A percentile compares a stretch with the other conserved stretches of the same genome.
phyloP scores from a whole-genome alignment of 2,113 vertebrate genomes.

The Centropristis striata region DNA sequence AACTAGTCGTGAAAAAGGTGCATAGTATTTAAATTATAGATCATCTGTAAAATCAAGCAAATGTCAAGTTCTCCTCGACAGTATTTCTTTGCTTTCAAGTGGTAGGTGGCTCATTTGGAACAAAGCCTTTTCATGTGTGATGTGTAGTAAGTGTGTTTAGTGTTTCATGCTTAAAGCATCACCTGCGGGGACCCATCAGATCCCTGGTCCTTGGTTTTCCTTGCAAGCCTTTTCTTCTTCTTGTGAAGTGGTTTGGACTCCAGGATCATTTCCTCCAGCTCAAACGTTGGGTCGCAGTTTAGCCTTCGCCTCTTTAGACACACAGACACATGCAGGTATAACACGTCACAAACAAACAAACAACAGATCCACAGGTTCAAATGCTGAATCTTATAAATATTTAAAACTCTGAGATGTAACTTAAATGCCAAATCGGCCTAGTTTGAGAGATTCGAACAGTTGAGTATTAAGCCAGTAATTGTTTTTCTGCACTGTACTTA shows the following conservation, averaged over 20 bases:
- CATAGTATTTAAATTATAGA: not conserved
- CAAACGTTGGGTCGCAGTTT: constrained; percentile 97
- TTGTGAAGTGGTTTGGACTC: constrained; percentile 98
- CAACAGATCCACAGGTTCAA: not conserved
- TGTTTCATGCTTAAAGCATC: constrained; percentile 13
- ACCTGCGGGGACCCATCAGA: constrained; percentile 91
- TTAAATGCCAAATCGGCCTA: too few species aligned
- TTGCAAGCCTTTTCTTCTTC: constrained; percentile 96
- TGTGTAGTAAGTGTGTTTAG: not conserved
- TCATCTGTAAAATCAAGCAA: not conserved
- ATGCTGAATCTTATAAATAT: not conserved
- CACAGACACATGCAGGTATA: not conserved
- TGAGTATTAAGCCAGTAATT: too few species aligned
- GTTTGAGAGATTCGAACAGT: too few species aligned
- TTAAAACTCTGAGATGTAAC: not conserved
- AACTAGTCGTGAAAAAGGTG: not conserved
- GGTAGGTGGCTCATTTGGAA: not conserved
- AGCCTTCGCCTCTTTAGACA: constrained; percentile 90
- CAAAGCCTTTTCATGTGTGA: not conserved
- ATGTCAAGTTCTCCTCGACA: not conserved
- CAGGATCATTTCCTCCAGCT: constrained; percentile 99
- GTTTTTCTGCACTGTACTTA: too few species aligned
- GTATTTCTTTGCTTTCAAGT: not conserved
- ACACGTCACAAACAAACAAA: not conserved
- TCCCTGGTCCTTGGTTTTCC: constrained; percentile 89